Evolutionary conservation across 2,888 invertebrate species (phyloP), one percentile per base, ranked within the genome.

Genomic region (Drosophila eohydei): DNA sequence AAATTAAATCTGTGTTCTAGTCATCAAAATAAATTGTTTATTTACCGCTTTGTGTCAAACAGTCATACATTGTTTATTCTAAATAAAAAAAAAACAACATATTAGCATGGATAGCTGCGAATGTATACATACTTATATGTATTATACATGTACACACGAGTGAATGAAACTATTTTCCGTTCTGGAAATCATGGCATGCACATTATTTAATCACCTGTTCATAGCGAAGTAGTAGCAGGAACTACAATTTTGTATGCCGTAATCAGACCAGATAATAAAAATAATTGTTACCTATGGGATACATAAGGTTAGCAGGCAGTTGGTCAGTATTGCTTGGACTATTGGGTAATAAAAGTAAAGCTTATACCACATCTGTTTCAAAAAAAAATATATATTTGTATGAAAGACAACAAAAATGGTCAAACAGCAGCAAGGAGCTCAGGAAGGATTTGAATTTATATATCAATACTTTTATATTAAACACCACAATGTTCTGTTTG

Each of bases 231-330:
- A 32, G 32, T 30, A 32, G 6, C 48, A 50, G 50, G 32, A 32
- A 50, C 7, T 32, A 21, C 32, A 21, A 34, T 16, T 12, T 50
- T 1, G 5, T 32, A 3, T 50, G 12, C 12, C 32, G 50, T 32
- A 50, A 32, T 34, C 16, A 21, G 32, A 50, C 3, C 2, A 50
- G 32, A 32, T 50, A n/a, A 16, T 32, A 12, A 16, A 50, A 34
- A 50, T 50, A 50, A 50, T 50, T 32, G 3, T 32, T 50, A 50
- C 50, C 32, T 32, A 50, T 32, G 32, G 50, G 16, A 32, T 50
- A 32, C n/a, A 32, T 48, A 16, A 32, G 4, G 32, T 21, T 21
- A 21, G 46, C 26, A 28, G 6, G 3, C 12, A 44, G 0, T 46
- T 46, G 4, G 5, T n/a, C 2, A n/a, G 4, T 4, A 46, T 26